Percentiles rank a stretch among this genome's conserved stretches.
phyloP scores from a whole-genome alignment of 2,888 invertebrate species.

The Gryllus longicercus region DNA sequence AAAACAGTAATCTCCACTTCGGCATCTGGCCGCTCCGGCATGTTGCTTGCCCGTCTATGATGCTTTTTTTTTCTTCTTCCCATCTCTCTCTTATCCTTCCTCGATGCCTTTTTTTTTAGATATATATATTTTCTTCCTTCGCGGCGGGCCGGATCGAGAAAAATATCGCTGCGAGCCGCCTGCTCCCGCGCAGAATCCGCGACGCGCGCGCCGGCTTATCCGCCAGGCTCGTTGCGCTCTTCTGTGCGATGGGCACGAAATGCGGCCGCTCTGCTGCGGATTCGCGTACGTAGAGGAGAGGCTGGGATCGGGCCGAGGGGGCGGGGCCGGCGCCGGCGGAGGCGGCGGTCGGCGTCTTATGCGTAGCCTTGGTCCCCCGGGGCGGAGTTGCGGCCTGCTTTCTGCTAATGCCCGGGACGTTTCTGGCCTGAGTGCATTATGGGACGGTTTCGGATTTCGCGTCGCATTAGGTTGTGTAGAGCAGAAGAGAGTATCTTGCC shows the following conservation, averaged over 20 bases:
- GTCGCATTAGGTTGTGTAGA: no score
- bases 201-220: not conserved
- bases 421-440: no score
- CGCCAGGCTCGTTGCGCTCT: not conserved
- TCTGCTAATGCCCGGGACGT: no score
- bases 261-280: not conserved
- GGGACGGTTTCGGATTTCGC: no score
- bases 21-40: constrained; percentile 9
- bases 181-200: not conserved
- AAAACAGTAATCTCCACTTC: constrained; percentile 10
- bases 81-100: no score
- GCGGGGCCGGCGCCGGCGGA: no score
- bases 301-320: no score
- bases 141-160: not conserved
- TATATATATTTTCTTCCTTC: not conserved
- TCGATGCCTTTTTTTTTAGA: not conserved
- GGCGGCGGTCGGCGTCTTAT: no score
- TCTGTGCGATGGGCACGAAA: not conserved
- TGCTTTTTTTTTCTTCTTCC: not conserved
- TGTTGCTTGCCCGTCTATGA: not conserved
- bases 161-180: not conserved
- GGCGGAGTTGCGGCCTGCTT: no score
- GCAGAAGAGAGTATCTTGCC: no score
- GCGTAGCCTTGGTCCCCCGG: no score
- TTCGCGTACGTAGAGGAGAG: no score